These are phyloP conservation scores for Micronycteris hirsuta DNA, from an alignment of 2,113 vertebrate genomes.

Conservation along the genomic window DNA sequence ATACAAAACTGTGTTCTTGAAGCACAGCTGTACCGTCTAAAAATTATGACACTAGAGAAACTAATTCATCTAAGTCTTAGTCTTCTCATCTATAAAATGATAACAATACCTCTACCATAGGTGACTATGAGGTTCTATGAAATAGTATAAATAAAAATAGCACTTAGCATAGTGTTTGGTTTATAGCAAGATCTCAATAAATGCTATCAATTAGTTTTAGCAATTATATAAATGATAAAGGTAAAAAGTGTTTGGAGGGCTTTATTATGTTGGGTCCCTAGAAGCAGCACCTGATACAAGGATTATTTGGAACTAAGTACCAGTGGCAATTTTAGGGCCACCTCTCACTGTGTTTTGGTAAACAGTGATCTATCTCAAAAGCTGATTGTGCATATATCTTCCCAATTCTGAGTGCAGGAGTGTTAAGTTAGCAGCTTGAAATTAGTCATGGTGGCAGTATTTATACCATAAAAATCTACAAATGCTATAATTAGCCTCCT, in stretches of 20 bases:
- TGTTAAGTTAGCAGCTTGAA: background rate
- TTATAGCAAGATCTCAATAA: background rate
- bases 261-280: background rate
- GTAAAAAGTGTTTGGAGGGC: constrained; percentile 77
- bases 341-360: background rate
- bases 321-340: background rate
- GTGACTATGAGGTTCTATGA: background rate
- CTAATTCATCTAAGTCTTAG: background rate
- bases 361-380: background rate
- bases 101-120: background rate
- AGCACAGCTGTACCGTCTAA: background rate
- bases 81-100: background rate
- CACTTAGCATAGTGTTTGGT: background rate
- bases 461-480: background rate
- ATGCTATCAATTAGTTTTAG: background rate
- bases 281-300: background rate
- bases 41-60: background rate
- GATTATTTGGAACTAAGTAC: background rate
- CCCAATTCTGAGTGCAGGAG: background rate
- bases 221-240: constrained; percentile 66
- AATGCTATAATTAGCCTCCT: background rate
- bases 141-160: background rate
- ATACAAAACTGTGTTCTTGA: background rate
- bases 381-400: background rate
- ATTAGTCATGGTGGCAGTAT: background rate